Conservation (phyloP, 2,113 vertebrate species). For the Phasianus colchicus region DNA sequence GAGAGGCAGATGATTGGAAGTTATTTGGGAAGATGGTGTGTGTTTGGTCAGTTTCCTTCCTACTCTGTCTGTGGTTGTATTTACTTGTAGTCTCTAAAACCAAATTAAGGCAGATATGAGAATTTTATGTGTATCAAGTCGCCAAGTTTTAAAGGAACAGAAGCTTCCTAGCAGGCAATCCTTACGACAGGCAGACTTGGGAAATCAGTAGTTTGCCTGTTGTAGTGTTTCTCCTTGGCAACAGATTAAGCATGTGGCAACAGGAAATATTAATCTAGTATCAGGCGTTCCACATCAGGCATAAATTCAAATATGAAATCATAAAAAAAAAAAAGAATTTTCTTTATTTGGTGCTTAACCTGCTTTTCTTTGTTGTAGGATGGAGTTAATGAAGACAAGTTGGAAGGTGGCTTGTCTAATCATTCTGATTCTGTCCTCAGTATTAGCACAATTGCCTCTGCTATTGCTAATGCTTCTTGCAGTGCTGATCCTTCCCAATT, state of each 20-base stretch:
- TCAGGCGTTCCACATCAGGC: background rate
- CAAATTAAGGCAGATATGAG: background rate
- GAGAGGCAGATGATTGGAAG: background rate
- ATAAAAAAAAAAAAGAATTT: background rate
- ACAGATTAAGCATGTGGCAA: accelerated
- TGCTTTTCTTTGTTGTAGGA: constrained; percentile 57
- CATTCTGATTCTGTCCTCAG: constrained; percentile 81
- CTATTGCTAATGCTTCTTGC: constrained; percentile 90
- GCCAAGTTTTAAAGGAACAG: background rate
- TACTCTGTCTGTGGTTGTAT: background rate
- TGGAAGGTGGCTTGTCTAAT: background rate
- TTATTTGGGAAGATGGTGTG: background rate
- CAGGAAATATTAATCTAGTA: background rate
- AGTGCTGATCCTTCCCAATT: constrained; percentile 91
- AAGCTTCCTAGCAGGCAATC: background rate
- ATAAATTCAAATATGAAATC: background rate
- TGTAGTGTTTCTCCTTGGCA: background rate
- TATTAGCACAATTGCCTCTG: constrained; percentile 93
- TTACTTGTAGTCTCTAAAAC: background rate
- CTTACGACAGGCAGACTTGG: background rate
- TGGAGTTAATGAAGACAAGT: background rate
- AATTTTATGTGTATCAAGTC: background rate
- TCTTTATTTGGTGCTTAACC: background rate
- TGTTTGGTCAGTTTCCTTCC: background rate
- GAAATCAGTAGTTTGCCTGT: background rate